Conservation (phyloP, 2,113 vertebrate species). For the Cacatua alba region DNA sequence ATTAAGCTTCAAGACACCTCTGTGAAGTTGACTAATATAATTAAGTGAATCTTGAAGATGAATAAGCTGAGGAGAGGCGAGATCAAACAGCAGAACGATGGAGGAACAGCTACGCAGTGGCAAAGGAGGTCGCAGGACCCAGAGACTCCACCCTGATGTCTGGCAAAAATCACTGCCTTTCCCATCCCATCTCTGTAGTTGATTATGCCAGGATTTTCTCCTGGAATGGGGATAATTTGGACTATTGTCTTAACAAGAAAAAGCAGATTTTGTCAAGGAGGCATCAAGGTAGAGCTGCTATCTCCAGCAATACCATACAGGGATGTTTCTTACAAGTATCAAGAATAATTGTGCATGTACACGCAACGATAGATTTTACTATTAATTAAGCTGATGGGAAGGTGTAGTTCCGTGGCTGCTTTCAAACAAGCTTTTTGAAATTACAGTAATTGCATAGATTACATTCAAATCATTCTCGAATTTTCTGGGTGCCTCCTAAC, state of each 20-base stretch:
- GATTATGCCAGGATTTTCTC: not conserved
- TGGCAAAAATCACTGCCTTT: not conserved
- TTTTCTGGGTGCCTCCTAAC: not conserved
- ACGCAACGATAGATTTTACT: rapidly evolving
- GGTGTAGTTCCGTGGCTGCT: not conserved
- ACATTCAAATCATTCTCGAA: not conserved
- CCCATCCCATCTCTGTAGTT: not conserved
- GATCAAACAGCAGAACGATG: not conserved
- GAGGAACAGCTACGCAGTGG: not conserved
- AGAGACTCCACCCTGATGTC: not conserved
- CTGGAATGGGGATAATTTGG: not conserved
- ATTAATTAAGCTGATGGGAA: not conserved
- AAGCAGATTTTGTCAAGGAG: not conserved
- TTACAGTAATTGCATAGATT: not conserved
- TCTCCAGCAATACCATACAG: not conserved
- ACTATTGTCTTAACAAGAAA: not conserved
- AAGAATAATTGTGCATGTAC: not conserved
- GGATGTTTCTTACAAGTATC: not conserved
- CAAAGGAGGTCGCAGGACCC: not conserved
- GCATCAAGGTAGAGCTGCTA: not conserved
- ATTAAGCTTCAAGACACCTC: conserved; percentile 54
- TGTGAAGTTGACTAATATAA: conserved; percentile 45
- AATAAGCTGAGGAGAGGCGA: conserved; percentile 19
- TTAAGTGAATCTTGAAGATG: conserved; percentile 39
- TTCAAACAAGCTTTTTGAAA: not conserved